Percentiles rank a stretch among this genome's conserved stretches.
These are phyloP conservation scores for Formicarius rufipectus DNA, from an alignment of 2,113 vertebrate species.

Conservation along the genomic window DNA sequence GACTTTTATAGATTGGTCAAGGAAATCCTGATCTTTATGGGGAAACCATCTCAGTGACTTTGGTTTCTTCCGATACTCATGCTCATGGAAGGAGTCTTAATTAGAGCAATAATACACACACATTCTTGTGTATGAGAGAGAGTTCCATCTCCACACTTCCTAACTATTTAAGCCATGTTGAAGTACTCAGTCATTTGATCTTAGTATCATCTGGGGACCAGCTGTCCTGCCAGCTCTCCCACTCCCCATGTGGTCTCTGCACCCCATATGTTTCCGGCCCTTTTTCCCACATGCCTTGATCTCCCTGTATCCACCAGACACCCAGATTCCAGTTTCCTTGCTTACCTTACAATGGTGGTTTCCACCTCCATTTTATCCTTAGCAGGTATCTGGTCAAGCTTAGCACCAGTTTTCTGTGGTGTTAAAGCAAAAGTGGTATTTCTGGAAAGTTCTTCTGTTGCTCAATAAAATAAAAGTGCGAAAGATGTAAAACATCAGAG, in stretches of 20 bases:
- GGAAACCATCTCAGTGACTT: neutral
- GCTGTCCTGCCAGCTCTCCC: constrained; percentile 52
- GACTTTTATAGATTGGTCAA: neutral
- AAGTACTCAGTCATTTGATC: constrained; percentile 69
- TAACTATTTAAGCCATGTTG: constrained; percentile 40
- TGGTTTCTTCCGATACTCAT: neutral
- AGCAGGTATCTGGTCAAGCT: neutral
- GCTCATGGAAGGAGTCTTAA: neutral
- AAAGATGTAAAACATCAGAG: neutral
- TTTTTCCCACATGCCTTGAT: constrained; percentile 58
- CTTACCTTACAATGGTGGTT: constrained; percentile 11
- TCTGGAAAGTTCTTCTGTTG: neutral
- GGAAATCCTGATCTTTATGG: neutral
- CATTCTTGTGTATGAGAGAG: constrained; percentile 11
- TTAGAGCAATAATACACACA: neutral
- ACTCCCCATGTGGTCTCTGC: constrained; percentile 54
- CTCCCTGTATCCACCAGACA: constrained; percentile 25
- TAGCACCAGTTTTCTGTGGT: neutral
- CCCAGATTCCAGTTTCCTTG: neutral
- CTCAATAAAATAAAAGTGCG: neutral
- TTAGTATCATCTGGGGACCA: constrained; percentile 60
- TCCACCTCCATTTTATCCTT: neutral
- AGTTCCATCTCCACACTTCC: constrained; percentile 48
- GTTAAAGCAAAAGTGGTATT: neutral
- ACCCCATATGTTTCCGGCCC: constrained; percentile 64